Evolutionary conservation across 2,888 invertebrate genomes (phyloP), one percentile per base, ranked within the genome.

Genomic region (Agelastica alni): DNA sequence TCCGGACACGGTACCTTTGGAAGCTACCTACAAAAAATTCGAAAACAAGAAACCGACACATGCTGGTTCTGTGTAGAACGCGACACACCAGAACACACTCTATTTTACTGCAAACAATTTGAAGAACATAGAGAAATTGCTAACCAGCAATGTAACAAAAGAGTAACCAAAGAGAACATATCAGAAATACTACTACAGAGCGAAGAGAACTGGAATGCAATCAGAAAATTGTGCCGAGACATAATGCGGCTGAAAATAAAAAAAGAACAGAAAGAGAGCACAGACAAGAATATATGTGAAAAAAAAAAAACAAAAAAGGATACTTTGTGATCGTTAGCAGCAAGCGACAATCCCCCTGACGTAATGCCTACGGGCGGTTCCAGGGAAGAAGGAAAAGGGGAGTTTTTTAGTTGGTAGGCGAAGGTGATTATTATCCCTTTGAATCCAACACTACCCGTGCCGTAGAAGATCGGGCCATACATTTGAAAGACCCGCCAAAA

Each of bases 31-130:
- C 9, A 16, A 3, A 43, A 17, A 28, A 56, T 56, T 4, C 16
- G 37, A 7, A 53, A 53, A 28, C 12, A 7, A 4, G 30, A 42
- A 18, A 41, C 7, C 9, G 36, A 22, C 4, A 17, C 13, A n/a
- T 53, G 55, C 42, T 48, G 49, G 34, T 56, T 18, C 34, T 59
- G 53, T 17, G 18, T 22, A 12, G 10, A 31, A 9, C 2, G 1
- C 3, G 53, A 59, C 36, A 32, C 31, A n/a, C 30, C 55, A 17
- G 41, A 58, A 16, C 59, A 56, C 30, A 49, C 53, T 7, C 7
- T 45, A 7, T 47, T 53, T 20, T 5, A 9, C 4, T 52, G 39
- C n/a, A n/a, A n/a, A n/a, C n/a, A n/a, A n/a, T n/a, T n/a, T n/a
- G n/a, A n/a, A n/a, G n/a, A n/a, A n/a, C n/a, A n/a, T n/a, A n/a